Percentiles rank a stretch among this genome's conserved stretches.
Evolutionary conservation across 2,797 vertebrate genomes (phyloP).

Genomic region (Pseudotriccus pelzelni): DNA sequence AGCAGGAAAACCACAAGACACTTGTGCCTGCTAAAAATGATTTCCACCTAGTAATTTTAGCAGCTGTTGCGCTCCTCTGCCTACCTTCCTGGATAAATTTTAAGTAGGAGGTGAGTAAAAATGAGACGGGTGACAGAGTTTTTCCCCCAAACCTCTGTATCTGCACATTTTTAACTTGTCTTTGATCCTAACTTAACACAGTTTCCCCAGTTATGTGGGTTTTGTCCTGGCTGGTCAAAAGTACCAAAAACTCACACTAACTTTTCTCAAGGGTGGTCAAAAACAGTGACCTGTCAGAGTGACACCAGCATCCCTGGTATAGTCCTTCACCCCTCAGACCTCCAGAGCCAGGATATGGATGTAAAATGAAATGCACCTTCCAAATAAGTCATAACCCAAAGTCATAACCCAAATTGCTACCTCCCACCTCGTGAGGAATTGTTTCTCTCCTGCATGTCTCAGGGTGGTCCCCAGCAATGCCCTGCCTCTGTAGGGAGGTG

Average conservation of each 20-base stretch:
- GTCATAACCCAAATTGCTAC: neutral
- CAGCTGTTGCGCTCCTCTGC: constrained; percentile 41
- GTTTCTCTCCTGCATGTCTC: neutral
- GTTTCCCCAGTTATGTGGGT: neutral
- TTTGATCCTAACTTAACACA: neutral
- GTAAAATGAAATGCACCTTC: neutral
- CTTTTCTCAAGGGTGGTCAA: neutral
- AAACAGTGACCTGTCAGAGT: neutral
- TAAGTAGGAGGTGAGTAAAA: constrained; percentile 53
- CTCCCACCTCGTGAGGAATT: accelerated
- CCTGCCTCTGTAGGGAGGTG: neutral
- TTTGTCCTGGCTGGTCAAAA: neutral
- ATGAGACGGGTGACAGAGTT: neutral
- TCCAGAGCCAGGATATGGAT: accelerated
- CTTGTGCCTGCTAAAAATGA: constrained; percentile 39
- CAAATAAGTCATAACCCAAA: neutral
- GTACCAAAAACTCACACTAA: accelerated
- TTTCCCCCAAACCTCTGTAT: neutral
- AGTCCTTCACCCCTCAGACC: neutral
- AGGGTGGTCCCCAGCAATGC: neutral
- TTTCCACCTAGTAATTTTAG: constrained; percentile 53
- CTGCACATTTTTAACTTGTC: constrained; percentile 29
- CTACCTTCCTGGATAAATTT: constrained; percentile 29
- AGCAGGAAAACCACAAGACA: constrained; percentile 49
- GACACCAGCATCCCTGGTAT: neutral